Conservation (phyloP, 2,888 invertebrate genomes). For the Bimastos eiseni region DNA sequence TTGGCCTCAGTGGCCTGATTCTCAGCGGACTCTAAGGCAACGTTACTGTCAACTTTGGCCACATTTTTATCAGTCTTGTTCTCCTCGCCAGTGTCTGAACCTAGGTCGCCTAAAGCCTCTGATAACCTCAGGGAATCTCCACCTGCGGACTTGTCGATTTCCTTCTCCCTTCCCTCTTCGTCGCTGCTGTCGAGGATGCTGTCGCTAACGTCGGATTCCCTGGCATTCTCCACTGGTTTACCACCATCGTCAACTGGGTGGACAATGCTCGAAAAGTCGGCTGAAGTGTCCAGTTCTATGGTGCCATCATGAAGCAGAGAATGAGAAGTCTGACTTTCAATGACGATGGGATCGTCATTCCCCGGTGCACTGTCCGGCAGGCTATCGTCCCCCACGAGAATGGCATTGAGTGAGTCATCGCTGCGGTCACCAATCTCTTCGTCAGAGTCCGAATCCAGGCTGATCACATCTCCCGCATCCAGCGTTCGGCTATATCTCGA, state of each 20-base stretch:
- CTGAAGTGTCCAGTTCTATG: not conserved
- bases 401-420: not conserved
- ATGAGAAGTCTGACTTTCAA: not conserved
- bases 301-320: not conserved
- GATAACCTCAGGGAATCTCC: not conserved
- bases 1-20: not conserved
- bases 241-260: not conserved
- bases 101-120: not conserved
- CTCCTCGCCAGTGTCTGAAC: not conserved
- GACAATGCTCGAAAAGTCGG: not conserved
- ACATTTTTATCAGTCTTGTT: not conserved
- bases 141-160: not conserved
- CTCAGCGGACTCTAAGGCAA: not conserved
- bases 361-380: not conserved
- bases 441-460: constrained; percentile 21
- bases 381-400: not conserved
- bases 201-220: not conserved
- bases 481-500: not conserved
- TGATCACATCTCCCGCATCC: not conserved
- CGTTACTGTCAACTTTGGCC: not conserved
- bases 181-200: not conserved
- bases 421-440: not conserved
- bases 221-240: not conserved
- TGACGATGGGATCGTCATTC: not conserved
- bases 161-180: not conserved